Evolutionary conservation across 2,797 vertebrate species (phyloP), one percentile per base, ranked within the genome.

Genomic region (Rhabdomys pumilio): DNA sequence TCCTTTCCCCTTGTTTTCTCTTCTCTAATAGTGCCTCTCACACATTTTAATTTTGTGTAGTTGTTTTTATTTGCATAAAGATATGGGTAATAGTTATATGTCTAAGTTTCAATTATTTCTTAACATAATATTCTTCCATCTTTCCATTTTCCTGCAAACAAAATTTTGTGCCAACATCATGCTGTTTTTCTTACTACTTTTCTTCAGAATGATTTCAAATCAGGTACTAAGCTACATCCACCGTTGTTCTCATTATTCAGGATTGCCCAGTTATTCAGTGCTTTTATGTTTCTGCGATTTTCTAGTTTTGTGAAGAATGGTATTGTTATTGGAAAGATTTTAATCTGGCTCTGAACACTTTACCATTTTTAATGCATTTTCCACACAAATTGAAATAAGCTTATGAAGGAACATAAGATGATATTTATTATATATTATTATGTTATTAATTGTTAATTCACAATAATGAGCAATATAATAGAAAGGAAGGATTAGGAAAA

Each of bases 331-430:
- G 15, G 77, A 83, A 47, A 94, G 12, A 88, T 75, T 76, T 29
- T 81, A 85, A 88, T n/a, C 6, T 93, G 15, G 61, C 4, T 7
- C 14, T 24, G 41, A 95, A 59, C 44, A 38, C 0, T 89, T 89
- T 59, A 6, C 38, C n/a, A 90, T 65, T 77, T 76, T 80, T 79
- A 82, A 24, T 69, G 14, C 3, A 90, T 72, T 84, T 84, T 91
- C 72, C 31, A 88, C 50, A 92, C 34, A 95, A 95, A 77, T 86
- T 86, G 90, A 81, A 85, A 88, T 22, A 63, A 53, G 11, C 76
- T 81, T 83, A 75, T 63, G 44, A 89, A 63, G 22, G 15, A 76
- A 75, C 14, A 80, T 87, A 73, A 82, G 4, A 89, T 76, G 5
- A 41, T 81, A 81, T 41, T 44, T 44, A 50, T 15, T 67, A 69